Base-by-base conservation (phyloP, 2,113 vertebrate species). In the Phrynosoma blainvillii region DNA sequence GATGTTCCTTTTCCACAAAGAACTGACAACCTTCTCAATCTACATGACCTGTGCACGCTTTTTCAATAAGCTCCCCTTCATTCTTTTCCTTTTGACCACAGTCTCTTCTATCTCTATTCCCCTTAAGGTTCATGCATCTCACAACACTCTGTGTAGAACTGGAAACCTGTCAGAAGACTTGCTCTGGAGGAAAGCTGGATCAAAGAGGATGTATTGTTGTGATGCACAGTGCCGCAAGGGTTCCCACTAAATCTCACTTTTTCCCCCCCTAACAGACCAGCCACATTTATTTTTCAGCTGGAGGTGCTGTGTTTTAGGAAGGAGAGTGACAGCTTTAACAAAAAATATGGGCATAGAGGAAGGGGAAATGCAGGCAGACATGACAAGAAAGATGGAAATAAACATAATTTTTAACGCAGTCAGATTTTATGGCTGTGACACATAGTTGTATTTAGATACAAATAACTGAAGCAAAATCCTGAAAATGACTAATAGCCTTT, bases 261-360 rank as follows among this genome's bases (percentile, higher is more conserved):
- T 93, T 87, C 78, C 89, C 94, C 92, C 85, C 71, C 42, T 66
- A 30, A 0, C 10, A 81, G 47, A 25, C 86, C 79, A 93, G 65
- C 93, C 78, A 82, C 1, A 1, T 0, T 32, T 65, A 68, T 87
- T 16, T 89, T 95, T 94, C 54, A 66, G 40, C 7, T 89, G 77
- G 21, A 85, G 32, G 73, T 82, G 13, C 9, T 79, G 36, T 79
- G 47, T 62, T 87, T 4, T 47, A 12, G 18, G 25, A 32, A 85
- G 47, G 59, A 68, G 56, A 79, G 77, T 86, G 59, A 62, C 84
- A 86, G 36, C 30, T 54, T 78, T 78, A 68, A 86, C 84, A 94
- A 27, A 85, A 74, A 7, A 75, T 79, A 21, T 66, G 87, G 32
- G 40, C 27, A 56, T 23, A 62, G 71, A 30, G 85, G 23, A 85